Base-by-base conservation (phyloP, 2,888 invertebrate species). In the Drosophila ezoana region DNA sequence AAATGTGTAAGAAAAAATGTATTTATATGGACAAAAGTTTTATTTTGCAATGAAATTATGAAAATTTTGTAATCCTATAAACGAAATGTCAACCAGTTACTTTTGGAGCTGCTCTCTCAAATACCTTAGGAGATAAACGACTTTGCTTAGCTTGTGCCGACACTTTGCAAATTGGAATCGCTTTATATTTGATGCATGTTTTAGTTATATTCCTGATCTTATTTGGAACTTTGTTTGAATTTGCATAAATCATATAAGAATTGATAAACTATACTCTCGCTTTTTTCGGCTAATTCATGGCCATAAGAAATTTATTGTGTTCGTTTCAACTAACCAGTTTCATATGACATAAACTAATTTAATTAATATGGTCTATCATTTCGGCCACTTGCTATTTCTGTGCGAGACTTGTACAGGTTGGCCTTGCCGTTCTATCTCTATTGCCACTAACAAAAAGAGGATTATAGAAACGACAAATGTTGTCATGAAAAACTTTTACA, bases 261-360 rank as follows among this genome's bases (percentile, higher is more conserved):
- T 70, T 35, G 6, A 11, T 28, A 23, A n/a, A 41, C 40, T 11
- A 37, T 3, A 44, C 35, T 52, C 38, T 57, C 47, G 16, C 18
- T 43, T 44, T 52, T 69, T 62, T 57, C 9, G 38, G 23, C 32
- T 41, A 20, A 43, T 65, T 65, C n/a, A 56, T 10, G 35, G 45
- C 6, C 20, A 61, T 8, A 40, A 9, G 20, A 73, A 60, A 73
- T 67, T 48, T 67, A 41, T 53, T 23, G 13, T 14, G 23, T 9
- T 23, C 28, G 54, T n/a, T 11, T 16, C 1, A 43, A n/a, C 14
- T 18, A 57, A 61, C 68, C 47, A 45, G 61, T 68, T 67, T 37
- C 16, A 16, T 11, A 11, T 52, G 44, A 41, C n/a, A 33, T 9
- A 32, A 14, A 5, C 33, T 10, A 48, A 41, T 35, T 57, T 10